phyloP scores from a whole-genome alignment of 64 coral and sea anemone species.

The Montipora foliosa region DNA sequence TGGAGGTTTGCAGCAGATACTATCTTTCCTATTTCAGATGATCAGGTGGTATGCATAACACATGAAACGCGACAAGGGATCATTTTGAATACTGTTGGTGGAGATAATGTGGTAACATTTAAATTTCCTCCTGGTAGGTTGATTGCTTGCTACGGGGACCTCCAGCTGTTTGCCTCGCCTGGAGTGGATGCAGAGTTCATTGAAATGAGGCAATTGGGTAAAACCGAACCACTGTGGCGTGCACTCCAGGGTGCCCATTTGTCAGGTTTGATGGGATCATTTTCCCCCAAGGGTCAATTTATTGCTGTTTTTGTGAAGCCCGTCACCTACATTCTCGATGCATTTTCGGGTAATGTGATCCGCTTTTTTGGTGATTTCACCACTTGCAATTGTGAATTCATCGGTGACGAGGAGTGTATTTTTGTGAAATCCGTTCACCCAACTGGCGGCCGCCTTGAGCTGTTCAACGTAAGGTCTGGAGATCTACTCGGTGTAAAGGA shows the following conservation, averaged over 20 bases:
- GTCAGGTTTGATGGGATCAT: too few species aligned
- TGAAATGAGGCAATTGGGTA: too few species aligned
- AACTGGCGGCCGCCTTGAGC: not conserved
- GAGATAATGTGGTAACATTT: not conserved
- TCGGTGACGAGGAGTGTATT: not conserved
- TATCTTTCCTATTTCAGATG: not conserved
- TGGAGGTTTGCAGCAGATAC: not conserved
- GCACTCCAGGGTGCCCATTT: not conserved
- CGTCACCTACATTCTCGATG: not conserved
- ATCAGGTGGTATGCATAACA: not conserved
- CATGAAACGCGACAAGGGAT: not conserved
- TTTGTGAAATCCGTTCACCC: not conserved
- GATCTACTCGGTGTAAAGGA: not conserved
- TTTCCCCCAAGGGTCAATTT: too few species aligned
- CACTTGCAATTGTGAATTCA: not conserved
- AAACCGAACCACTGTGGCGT: not conserved
- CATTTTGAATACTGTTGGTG: not conserved
- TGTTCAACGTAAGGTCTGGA: not conserved
- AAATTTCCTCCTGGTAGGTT: fast-evolving
- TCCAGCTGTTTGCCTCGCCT: not conserved
- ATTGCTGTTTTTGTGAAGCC: too few species aligned
- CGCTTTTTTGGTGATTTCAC: not conserved
- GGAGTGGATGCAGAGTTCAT: too few species aligned
- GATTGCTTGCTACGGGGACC: not conserved
- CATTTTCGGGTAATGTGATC: not conserved